Evolutionary conservation across 2,888 invertebrate genomes (phyloP), one percentile per base, ranked within the genome.

Genomic region (Agrilus biguttatus): DNA sequence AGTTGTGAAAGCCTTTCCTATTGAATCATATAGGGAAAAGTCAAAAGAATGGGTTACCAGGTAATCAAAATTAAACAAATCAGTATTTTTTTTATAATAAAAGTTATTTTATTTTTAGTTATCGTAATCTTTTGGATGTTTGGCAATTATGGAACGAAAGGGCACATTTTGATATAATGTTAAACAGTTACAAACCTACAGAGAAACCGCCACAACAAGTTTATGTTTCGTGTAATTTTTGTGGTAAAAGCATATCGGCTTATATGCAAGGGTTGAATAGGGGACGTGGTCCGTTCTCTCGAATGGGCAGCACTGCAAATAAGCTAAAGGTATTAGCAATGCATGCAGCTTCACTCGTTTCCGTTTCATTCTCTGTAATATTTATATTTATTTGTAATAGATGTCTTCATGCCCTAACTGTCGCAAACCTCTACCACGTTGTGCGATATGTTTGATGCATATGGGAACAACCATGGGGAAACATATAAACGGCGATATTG

Each of bases 121-220:
- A 92, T 67, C 75, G 89, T 53, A 74, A 76, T 50, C 69, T 93
- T 45, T 70, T 96, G 52, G 90, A 95, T 65, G 76, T 80, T 41
- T 93, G 93, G 92, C 80, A 82, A 58, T 73, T 92, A 61, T 95
- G 92, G 91, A 80, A 81, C 62, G 81, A 85, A 62, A 77, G 93
- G 41, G 89, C 90, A 5, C 79, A 85, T 57, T 83, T 95, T 62
- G 93, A 95, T 68, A 87, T 90, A 51, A 78, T 78, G 59, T 75
- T 81, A 63, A 74, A 77, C 55, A 69, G 70, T 33, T 68, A 67
- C 50, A 73, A 75, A 50, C 69, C 72, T 10, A 65, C 71, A 33
- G 72, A 75, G 45, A 75, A 71, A 54, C 71, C 73, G 4, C 66
- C 73, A 0, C 75, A 75, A 51, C 78, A 77, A 55, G 82, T 88